Evolutionary conservation across 1,140 invertebrate genomes (phyloP).

Genomic region (Drosophila sechellia): DNA sequence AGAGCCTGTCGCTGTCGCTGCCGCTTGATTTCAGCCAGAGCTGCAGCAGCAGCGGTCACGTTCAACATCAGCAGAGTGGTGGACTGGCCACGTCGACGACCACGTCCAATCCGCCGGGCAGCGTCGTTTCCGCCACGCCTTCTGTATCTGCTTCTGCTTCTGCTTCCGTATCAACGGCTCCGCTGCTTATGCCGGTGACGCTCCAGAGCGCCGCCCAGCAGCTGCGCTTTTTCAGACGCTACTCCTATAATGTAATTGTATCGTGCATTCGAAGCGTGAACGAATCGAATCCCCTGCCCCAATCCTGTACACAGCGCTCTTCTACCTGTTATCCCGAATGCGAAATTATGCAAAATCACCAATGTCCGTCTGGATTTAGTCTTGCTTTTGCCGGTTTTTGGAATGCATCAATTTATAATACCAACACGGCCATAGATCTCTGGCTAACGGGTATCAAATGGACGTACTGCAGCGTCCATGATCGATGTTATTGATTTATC

Average conservation of each 20-base stretch:
- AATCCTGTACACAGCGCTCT: neutral
- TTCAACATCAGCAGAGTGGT: constrained; percentile 14
- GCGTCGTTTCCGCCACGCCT: constrained; percentile 9
- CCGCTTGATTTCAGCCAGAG: constrained; percentile 42
- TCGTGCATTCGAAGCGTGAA: constrained; percentile 78
- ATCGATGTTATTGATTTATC: constrained; percentile 16
- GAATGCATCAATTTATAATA: neutral
- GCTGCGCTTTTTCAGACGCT: constrained; percentile 84
- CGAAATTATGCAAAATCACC: constrained; percentile 15
- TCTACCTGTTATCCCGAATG: constrained; percentile 36
- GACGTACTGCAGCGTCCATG: constrained; percentile 25
- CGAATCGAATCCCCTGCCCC: neutral
- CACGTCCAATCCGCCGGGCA: constrained; percentile 19
- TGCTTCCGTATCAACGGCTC: constrained; percentile 37
- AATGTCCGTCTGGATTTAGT: constrained; percentile 16
- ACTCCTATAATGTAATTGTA: constrained; percentile 84
- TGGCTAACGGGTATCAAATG: constrained; percentile 39
- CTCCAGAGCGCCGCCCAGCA: constrained; percentile 77
- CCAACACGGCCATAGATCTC: constrained; percentile 1
- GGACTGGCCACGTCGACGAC: constrained; percentile 12
- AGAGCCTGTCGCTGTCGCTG: constrained; percentile 46
- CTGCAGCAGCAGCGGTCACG: constrained; percentile 32
- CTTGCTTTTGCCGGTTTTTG: neutral
- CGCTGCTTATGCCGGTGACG: constrained; percentile 75
- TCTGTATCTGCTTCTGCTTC: constrained; percentile 14